Conservation (phyloP, 2,113 vertebrate species). For the Hemicordylus capensis region DNA sequence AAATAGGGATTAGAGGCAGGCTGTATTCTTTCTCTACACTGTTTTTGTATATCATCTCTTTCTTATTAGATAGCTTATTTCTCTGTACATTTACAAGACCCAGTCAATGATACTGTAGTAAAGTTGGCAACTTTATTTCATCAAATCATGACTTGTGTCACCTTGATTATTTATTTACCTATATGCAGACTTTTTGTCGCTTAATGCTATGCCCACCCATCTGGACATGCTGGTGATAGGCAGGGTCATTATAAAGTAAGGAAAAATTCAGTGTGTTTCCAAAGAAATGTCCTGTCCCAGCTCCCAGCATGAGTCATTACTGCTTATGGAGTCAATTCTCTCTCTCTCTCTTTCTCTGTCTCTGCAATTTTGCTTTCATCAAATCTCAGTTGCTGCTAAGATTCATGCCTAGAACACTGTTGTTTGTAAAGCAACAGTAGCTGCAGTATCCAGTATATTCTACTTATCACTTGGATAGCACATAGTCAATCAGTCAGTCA, state of each 20-base stretch:
- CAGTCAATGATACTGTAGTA: neutral
- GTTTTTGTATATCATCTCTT: neutral
- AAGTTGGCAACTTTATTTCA: neutral
- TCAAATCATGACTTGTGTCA: neutral
- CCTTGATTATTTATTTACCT: neutral
- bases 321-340: no score
- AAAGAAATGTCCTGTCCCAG: neutral
- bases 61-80: neutral
- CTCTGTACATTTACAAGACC: neutral
- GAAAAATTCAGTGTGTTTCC: neutral
- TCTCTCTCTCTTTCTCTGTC: no score
- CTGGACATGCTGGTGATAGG: neutral
- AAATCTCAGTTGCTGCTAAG: neutral
- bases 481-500: no score
- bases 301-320: no score
- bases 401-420: neutral
- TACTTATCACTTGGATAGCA: no score
- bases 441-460: no score
- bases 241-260: neutral
- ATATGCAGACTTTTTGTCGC: neutral
- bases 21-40: neutral
- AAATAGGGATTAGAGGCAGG: neutral
- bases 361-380: no score
- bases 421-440: no score
- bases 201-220: neutral